These are phyloP conservation scores for Holothuria scabra DNA, from an alignment of 53 echinoderm and acorn worm species.

Conservation along the genomic window DNA sequence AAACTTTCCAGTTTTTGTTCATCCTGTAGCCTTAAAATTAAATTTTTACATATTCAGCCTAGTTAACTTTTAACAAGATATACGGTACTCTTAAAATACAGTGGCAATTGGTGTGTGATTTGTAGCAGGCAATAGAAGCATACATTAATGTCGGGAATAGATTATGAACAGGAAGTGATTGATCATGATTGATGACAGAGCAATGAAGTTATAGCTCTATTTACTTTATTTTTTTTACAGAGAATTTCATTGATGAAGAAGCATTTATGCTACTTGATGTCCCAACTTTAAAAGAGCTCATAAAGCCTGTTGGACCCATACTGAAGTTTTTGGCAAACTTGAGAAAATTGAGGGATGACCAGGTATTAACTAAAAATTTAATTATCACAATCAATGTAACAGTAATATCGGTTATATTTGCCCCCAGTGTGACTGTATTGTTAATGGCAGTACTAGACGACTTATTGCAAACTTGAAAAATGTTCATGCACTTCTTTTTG, in stretches of 20 bases:
- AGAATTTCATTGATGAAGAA: constrained; percentile 61
- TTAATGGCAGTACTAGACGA: background rate
- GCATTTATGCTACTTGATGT: constrained; percentile 54
- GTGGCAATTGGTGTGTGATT: no score
- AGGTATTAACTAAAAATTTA: background rate
- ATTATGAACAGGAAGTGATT: no score
- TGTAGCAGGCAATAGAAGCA: no score
- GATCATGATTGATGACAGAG: no score
- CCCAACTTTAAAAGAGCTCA: constrained; percentile 8
- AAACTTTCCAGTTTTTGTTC: no score
- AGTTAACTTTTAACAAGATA: no score
- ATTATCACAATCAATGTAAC: background rate
- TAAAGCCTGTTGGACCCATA: constrained; percentile 40
- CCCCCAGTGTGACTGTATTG: constrained; percentile 1
- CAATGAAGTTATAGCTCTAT: background rate
- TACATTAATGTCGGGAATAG: no score
- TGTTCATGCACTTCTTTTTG: constrained; percentile 21
- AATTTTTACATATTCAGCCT: no score
- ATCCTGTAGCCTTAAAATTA: no score
- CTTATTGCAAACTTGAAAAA: constrained; percentile 23
- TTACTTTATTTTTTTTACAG: constrained; percentile 23
- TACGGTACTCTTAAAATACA: no score
- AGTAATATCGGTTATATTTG: background rate
- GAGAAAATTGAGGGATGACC: background rate
- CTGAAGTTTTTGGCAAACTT: constrained; percentile 16